Conservation (phyloP, 2,113 vertebrate species). For the Sceloporus tristichus region DNA sequence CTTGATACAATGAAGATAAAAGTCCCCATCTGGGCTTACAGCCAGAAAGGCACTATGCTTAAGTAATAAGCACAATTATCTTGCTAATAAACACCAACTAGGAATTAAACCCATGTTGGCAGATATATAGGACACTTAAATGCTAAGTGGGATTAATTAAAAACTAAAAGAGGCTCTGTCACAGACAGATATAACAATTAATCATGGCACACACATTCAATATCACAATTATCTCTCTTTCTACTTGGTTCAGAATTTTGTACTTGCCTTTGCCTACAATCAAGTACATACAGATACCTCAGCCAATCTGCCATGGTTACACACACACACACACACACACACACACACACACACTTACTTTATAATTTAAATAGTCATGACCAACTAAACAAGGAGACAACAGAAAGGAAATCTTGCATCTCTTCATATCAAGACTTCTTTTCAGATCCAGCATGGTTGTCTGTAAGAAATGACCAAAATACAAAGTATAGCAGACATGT, state of each 20-base stretch:
- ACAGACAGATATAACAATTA: constrained; percentile 61
- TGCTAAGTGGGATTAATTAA: constrained; percentile 78
- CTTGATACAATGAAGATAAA: constrained; percentile 60
- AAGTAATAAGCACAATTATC: constrained; percentile 71
- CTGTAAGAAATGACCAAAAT: background rate
- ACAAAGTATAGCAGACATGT: background rate
- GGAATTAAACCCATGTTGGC: constrained; percentile 70
- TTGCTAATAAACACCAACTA: constrained; percentile 72
- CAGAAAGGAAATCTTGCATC: rapidly evolving
- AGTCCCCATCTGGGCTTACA: constrained; percentile 63
- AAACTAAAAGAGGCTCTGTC: constrained; percentile 64
- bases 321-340: background rate
- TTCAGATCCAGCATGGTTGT: background rate
- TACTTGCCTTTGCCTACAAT: constrained; percentile 37
- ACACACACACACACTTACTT: background rate
- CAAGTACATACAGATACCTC: rapidly evolving
- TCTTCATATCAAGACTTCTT: background rate
- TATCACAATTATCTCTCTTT: constrained; percentile 47
- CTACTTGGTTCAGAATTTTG: constrained; percentile 34
- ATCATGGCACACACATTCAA: constrained; percentile 49
- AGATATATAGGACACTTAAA: constrained; percentile 72
- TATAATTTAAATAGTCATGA: rapidly evolving
- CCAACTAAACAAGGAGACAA: rapidly evolving
- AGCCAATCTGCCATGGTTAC: background rate
- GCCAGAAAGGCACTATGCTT: constrained; percentile 62